Conservation (phyloP, 2,113 vertebrate species). For the Morone chrysops region DNA sequence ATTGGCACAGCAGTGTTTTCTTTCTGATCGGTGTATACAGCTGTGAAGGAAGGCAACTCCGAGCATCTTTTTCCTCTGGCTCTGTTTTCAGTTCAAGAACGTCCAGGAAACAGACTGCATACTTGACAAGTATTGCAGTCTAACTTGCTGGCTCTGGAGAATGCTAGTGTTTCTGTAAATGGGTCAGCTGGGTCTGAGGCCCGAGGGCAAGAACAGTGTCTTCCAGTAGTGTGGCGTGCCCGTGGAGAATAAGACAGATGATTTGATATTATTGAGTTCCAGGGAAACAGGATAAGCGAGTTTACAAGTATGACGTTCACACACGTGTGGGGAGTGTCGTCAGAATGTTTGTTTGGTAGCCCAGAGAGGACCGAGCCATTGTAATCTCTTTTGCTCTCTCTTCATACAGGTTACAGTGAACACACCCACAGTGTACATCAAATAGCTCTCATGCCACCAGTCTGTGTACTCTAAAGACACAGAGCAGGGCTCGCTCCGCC, state of each 20-base stretch:
- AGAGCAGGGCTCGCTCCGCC: constrained; percentile 7
- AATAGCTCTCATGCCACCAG: constrained; percentile 57
- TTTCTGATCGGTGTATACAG: constrained; percentile 4
- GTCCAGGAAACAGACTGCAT: constrained; percentile 77
- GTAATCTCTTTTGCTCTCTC: constrained; percentile 40
- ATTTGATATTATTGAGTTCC: constrained; percentile 1
- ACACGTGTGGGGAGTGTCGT: constrained; percentile 24
- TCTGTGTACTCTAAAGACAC: constrained; percentile 16
- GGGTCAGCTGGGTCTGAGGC: constrained; percentile 52
- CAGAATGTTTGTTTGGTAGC: constrained; percentile 57
- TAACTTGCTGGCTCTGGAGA: constrained; percentile 68
- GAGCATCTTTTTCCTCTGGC: constrained; percentile 45
- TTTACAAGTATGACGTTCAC: constrained; percentile 41
- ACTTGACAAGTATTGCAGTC: constrained; percentile 72
- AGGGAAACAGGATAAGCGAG: constrained; percentile 59
- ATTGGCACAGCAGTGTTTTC: neutral
- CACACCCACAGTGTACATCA: constrained; percentile 68
- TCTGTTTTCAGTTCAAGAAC: constrained; percentile 46
- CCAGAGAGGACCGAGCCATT: constrained; percentile 50
- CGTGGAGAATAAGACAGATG: neutral
- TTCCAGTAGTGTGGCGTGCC: neutral
- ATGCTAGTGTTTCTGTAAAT: constrained; percentile 68
- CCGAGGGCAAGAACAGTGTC: neutral
- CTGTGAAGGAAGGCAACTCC: constrained; percentile 25
- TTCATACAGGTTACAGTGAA: constrained; percentile 41